Evolutionary conservation across 2,797 vertebrate species (phyloP), one percentile per base, ranked within the genome.

Genomic region (Sebastes nivosus): DNA sequence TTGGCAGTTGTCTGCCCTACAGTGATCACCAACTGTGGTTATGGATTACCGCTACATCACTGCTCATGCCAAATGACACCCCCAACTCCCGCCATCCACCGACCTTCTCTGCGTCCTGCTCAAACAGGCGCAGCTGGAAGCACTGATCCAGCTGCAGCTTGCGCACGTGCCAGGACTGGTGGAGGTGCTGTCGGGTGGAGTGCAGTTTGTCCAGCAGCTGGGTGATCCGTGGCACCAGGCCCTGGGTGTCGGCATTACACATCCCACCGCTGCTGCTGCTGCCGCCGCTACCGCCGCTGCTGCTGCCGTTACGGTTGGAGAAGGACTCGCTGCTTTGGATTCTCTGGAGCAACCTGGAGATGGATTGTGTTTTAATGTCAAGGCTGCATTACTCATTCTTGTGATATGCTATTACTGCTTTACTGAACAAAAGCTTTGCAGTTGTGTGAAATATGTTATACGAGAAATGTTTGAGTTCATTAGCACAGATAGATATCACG

Each of bases 31-130:
- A 68, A 63, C 77, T 67, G 79, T 54, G 13, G 32, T 87, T 90
- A 89, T 87, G 63, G 89, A 93, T 93, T 89, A 86, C 72, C 67
- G 3, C 69, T 88, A 68, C 67, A 74, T 82, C 60, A 59, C 69
- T 22, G 59, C 74, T 82, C 77, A 25, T 69, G 22, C 65, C 50
- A 9, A 71, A 65, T 34, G 42, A 63, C n/a, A 13, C 61, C 30
- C 52, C 65, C 4, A 24, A 65, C 60, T 54, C 58, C 52, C 20
- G 0, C 7, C 14, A 1, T 20, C 24, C 30, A 80, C 96, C 78
- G 88, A 99, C 99, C 98, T 99, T 99, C 90, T 99, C 98, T 1
- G 98, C 98, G 63, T 99, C 99, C 94, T 99, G 99, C 69, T 99
- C 98, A 2, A 99, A 99, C 72, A 99, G 97, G 55, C 99, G 96